A percentile compares a stretch with the other conserved stretches of the same genome.
phyloP scores from a whole-genome alignment of 2,113 vertebrate species.

The Megalops atlanticus region DNA sequence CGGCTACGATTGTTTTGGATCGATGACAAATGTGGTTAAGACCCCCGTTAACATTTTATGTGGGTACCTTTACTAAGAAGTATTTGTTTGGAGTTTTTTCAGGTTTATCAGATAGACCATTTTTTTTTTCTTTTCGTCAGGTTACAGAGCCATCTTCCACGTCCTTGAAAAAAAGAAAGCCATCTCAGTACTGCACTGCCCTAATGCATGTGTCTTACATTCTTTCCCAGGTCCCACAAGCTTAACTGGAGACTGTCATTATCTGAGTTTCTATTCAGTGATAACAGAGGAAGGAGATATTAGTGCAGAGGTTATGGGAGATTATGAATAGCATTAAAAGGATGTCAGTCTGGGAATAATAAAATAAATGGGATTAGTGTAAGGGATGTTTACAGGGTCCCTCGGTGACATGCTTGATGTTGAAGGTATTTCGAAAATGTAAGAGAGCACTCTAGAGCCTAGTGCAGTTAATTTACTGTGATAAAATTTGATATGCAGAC shows the following conservation, averaged over 20 bases:
- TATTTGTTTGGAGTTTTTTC: background rate
- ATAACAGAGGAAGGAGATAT: slow-evolving; percentile 43
- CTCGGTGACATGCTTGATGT: slow-evolving; percentile 21
- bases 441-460: background rate
- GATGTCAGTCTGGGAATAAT: slow-evolving; percentile 47
- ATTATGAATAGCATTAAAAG: slow-evolving; percentile 54
- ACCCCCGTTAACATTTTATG: background rate
- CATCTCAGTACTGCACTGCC: background rate
- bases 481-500: slow-evolving; percentile 2
- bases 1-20: background rate
- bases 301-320: slow-evolving; percentile 40
- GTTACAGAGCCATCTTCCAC: background rate
- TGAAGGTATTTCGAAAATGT: background rate
- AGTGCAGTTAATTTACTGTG: background rate
- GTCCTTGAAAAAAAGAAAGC: slow-evolving; percentile 1
- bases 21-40: background rate
- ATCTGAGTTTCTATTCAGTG: slow-evolving; percentile 47
- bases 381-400: slow-evolving; percentile 39
- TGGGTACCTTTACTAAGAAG: background rate
- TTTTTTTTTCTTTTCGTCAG: background rate
- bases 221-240: slow-evolving; percentile 16
- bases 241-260: slow-evolving; percentile 37
- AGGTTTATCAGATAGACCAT: background rate
- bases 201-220: background rate
- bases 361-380: slow-evolving; percentile 38